These are phyloP conservation scores for Indicator indicator DNA, from an alignment of 2,113 vertebrate species.

Conservation along the genomic window DNA sequence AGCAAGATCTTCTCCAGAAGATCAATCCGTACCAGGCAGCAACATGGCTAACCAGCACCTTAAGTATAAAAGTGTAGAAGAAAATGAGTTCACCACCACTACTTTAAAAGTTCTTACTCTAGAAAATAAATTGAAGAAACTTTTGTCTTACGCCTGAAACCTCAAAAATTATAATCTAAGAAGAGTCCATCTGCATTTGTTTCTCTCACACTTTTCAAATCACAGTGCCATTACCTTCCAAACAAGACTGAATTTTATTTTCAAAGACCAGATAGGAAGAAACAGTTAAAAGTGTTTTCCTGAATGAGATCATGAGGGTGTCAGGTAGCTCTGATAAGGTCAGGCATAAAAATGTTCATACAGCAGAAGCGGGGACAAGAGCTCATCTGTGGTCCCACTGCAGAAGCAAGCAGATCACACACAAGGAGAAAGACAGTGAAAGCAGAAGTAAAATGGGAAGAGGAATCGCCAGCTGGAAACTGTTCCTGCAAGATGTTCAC, in stretches of 20 bases:
- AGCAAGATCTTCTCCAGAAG: neutral
- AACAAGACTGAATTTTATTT: neutral
- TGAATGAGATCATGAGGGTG: neutral
- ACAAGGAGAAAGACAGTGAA: rapidly evolving
- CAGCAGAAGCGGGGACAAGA: neutral
- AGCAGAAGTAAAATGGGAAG: neutral
- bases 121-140: neutral
- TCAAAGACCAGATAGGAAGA: neutral
- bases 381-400: neutral
- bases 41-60: neutral
- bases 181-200: neutral
- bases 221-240: neutral
- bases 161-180: neutral
- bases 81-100: neutral
- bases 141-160: neutral
- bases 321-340: neutral
- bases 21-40: neutral
- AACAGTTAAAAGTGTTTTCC: neutral
- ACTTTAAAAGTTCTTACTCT: neutral
- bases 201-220: neutral
- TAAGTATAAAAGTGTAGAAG: neutral
- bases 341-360: neutral
- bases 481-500: neutral
- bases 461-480: neutral
- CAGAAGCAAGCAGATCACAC: neutral